Evolutionary conservation across 2,113 vertebrate species (phyloP).

Genomic region (Stictonetta naevosa): DNA sequence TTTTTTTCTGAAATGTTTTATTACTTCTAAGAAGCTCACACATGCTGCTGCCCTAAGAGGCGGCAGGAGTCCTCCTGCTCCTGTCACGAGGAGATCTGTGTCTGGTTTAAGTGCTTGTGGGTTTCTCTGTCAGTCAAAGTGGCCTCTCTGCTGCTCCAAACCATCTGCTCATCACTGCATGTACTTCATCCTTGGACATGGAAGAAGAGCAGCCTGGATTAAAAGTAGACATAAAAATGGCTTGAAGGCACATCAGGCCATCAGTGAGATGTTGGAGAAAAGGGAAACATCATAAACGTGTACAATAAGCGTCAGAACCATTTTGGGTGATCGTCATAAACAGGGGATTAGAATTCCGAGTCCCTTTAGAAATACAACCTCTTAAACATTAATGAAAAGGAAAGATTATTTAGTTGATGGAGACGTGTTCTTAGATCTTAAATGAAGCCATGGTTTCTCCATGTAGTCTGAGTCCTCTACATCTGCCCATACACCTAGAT

Average conservation of each 20-base stretch:
- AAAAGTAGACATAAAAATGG: neutral
- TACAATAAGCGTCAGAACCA: rapidly evolving
- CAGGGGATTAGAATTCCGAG: neutral
- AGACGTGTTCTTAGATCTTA: neutral
- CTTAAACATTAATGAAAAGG: neutral
- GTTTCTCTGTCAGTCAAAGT: neutral
- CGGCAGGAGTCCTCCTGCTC: neutral
- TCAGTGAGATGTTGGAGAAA: neutral
- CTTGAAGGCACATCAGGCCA: neutral
- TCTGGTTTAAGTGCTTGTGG: neutral
- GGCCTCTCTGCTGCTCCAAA: neutral
- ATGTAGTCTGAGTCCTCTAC: rapidly evolving
- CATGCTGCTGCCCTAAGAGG: neutral
- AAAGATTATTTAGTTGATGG: neutral
- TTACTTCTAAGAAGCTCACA: neutral
- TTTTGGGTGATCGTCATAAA: neutral
- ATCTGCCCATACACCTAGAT: neutral
- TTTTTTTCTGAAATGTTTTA: neutral
- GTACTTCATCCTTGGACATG: neutral
- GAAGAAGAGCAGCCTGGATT: neutral
- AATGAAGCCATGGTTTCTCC: neutral
- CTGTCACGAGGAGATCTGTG: neutral
- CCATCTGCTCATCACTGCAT: neutral
- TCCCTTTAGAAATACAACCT: neutral
- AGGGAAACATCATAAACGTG: neutral